Evolutionary conservation across 2,113 vertebrate species (phyloP).

Genomic region (Aldabrachelys gigantea): DNA sequence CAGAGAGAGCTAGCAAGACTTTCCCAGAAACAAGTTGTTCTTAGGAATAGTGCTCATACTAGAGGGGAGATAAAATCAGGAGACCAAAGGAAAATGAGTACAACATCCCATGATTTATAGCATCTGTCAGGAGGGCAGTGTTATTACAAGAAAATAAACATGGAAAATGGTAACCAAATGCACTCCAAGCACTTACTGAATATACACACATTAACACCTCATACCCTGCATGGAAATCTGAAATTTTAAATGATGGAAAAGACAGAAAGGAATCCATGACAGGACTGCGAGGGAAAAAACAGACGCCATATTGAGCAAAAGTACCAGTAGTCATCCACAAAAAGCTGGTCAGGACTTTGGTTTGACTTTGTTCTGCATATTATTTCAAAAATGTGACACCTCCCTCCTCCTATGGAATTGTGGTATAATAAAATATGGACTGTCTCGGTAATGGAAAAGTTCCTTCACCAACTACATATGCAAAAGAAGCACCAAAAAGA

Average conservation of each 20-base stretch:
- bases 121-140: not conserved
- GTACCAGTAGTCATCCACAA: not conserved
- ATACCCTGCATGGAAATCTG: not conserved
- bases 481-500: not conserved
- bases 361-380: not conserved
- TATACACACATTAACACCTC: not conserved
- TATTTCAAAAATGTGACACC: not conserved
- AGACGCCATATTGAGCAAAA: not conserved
- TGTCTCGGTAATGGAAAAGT: not conserved
- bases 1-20: conserved; percentile 39
- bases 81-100: conserved; percentile 62
- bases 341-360: not conserved
- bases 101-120: conserved; percentile 46
- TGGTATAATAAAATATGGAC: not conserved
- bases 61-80: conserved; percentile 24
- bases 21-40: conserved; percentile 58
- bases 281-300: accelerated
- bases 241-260: not conserved
- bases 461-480: not conserved
- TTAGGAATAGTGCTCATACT: conserved; percentile 26
- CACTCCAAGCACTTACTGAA: not conserved
- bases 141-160: conserved; percentile 23
- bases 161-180: conserved; percentile 24
- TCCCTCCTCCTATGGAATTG: not conserved
- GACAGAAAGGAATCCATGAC: not conserved